These are phyloP conservation scores for Pipistrellus nathusii DNA, from an alignment of 2,797 vertebrate species.

Conservation along the genomic window DNA sequence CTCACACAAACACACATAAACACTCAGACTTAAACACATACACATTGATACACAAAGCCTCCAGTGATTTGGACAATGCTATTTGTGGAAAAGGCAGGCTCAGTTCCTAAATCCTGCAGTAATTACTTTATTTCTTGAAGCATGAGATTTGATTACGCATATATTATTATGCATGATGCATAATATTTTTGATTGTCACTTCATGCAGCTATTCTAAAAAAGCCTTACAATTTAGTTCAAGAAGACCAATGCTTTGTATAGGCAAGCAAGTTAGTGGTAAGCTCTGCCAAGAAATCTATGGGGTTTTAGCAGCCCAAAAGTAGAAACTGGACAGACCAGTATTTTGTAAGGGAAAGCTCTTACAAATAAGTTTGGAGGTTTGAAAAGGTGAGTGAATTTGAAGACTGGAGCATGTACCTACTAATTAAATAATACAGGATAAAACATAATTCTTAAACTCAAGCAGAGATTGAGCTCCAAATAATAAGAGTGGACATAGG, in stretches of 20 bases:
- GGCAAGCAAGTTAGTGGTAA: neutral
- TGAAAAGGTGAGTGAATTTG: neutral
- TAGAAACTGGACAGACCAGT: neutral
- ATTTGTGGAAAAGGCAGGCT: slow-evolving; percentile 50
- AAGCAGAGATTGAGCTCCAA: neutral
- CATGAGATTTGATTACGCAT: slow-evolving; percentile 74
- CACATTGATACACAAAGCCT: slow-evolving; percentile 42
- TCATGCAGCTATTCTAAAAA: slow-evolving; percentile 23
- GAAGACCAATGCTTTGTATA: neutral
- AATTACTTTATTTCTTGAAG: slow-evolving; percentile 80
- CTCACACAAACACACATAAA: slow-evolving; percentile 19
- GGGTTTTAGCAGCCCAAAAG: neutral
- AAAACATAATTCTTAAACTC: neutral
- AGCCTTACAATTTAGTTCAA: neutral
- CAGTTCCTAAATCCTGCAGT: slow-evolving; percentile 59
- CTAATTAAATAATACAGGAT: neutral
- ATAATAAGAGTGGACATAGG: neutral
- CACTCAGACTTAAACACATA: slow-evolving; percentile 14
- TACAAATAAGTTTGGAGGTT: neutral
- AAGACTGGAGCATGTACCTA: neutral
- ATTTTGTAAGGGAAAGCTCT: neutral
- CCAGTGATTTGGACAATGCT: slow-evolving; percentile 58
- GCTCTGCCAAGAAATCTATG: neutral
- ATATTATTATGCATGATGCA: slow-evolving; percentile 58
- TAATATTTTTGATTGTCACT: slow-evolving; percentile 46